phyloP scores from a whole-genome alignment of 30 jellyfish, hydroid and myxozoan genomes.

The Sanderia malayensis region DNA sequence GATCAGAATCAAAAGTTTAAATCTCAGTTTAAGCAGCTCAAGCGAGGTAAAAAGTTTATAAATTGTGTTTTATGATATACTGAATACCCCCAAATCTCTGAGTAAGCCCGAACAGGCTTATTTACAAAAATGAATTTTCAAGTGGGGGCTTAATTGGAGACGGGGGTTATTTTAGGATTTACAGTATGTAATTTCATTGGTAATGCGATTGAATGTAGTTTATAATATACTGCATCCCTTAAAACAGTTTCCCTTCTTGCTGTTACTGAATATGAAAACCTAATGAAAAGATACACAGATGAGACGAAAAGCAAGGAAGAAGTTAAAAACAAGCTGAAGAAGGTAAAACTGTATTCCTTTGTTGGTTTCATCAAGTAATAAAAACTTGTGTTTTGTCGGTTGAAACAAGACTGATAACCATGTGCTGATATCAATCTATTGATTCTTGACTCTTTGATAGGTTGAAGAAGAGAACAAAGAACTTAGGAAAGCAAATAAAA shows the following conservation, averaged over 20 bases:
- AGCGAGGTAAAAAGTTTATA: slow-evolving; percentile 48
- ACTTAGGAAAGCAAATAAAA: slow-evolving; percentile 53
- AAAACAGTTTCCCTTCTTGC: slow-evolving; percentile 88
- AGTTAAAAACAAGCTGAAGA: slow-evolving; percentile 25
- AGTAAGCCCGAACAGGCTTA: no score
- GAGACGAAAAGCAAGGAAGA: slow-evolving; percentile 49
- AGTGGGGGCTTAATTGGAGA: no score
- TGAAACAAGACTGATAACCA: not conserved
- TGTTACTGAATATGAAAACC: slow-evolving; percentile 78
- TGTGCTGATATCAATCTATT: not conserved
- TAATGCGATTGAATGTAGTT: no score
- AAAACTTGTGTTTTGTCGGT: not conserved
- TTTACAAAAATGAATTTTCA: no score
- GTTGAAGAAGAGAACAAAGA: slow-evolving; percentile 78
- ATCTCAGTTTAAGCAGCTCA: slow-evolving; percentile 82
- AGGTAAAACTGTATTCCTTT: slow-evolving; percentile 22
- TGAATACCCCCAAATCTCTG: no score
- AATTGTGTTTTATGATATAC: no score
- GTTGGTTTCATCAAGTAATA: not conserved
- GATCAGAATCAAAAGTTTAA: slow-evolving; percentile 52
- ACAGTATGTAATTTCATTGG: no score
- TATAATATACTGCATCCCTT: no score
- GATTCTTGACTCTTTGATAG: slow-evolving; percentile 5
- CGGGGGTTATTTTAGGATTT: no score
- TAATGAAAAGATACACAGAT: slow-evolving; percentile 55